phyloP scores from a whole-genome alignment of 2,888 invertebrate genomes.

The Ormia ochracea region DNA sequence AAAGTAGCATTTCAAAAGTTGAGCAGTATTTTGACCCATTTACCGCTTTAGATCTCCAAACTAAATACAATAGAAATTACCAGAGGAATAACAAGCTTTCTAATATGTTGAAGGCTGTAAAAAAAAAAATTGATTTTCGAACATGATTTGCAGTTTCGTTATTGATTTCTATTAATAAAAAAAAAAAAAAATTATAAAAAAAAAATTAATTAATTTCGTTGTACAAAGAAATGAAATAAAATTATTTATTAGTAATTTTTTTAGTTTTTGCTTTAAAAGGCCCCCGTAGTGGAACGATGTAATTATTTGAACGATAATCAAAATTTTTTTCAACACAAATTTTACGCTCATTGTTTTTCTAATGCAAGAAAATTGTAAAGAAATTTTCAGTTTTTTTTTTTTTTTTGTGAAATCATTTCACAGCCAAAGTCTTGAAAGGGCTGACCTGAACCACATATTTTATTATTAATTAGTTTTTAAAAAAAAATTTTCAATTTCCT shows the following conservation, averaged over 20 bases:
- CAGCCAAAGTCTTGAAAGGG: conserved; percentile 5
- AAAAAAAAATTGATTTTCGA: no score
- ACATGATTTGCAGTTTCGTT: no score
- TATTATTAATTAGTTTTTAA: conserved; percentile 59
- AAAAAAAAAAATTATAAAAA: no score
- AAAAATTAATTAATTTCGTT: no score
- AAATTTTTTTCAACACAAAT: conserved; percentile 37
- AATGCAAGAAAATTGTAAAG: not conserved
- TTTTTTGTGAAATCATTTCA: conserved; percentile 15
- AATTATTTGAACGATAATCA: conserved; percentile 56
- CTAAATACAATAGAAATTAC: no score
- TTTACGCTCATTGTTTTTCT: conserved; percentile 33
- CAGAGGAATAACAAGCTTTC: no score
- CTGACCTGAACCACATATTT: conserved; percentile 52
- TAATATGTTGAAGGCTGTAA: no score
- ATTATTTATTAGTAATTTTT: not conserved
- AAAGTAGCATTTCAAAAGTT: no score
- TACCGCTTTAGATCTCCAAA: no score
- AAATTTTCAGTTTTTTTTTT: not conserved
- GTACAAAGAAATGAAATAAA: not conserved
- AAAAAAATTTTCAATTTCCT: conserved; percentile 61
- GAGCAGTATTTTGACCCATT: no score
- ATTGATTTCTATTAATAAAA: no score
- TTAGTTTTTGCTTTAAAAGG: not conserved
- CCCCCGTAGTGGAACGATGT: conserved; percentile 18